A percentile compares a stretch with the other conserved stretches of the same genome.
phyloP scores from a whole-genome alignment of 2,797 vertebrate genomes.

The Sternarchorhynchus goeldii region DNA sequence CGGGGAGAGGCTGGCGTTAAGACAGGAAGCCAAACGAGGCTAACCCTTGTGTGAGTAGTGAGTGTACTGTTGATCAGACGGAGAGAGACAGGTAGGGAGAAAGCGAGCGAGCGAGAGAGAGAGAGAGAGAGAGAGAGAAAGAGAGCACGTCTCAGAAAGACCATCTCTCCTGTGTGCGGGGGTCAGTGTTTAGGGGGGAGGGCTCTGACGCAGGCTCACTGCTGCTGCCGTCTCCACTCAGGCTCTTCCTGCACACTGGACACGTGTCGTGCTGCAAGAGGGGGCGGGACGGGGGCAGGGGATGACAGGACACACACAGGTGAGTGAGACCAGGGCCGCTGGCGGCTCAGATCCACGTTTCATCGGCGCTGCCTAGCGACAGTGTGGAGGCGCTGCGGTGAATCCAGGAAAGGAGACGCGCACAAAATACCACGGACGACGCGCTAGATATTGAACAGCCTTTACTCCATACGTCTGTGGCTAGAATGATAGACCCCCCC shows the following conservation, averaged over 20 bases:
- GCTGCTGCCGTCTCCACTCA: conserved; percentile 89
- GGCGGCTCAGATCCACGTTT: no score
- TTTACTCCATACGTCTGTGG: no score
- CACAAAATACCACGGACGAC: no score
- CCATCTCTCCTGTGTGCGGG: conserved; percentile 90
- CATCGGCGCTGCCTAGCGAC: no score
- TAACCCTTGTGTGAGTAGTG: conserved; percentile 35
- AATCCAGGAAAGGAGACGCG: no score
- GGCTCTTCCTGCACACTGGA: conserved; percentile 95
- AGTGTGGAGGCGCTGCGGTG: no score
- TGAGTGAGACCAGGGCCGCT: neutral
- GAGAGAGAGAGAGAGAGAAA: conserved; percentile 54
- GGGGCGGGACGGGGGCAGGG: no score
- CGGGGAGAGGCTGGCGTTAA: conserved; percentile 40
- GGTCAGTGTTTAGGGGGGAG: conserved; percentile 82
- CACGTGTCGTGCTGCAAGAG: conserved; percentile 90
- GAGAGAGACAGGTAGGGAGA: conserved; percentile 35
- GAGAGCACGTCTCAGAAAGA: conserved; percentile 83
- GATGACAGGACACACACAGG: conserved; percentile 2
- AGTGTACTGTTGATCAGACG: conserved; percentile 52
- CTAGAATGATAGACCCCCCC: no score
- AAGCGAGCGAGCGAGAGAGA: conserved; percentile 14
- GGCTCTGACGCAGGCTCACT: conserved; percentile 79
- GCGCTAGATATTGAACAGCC: no score
- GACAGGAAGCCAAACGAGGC: conserved; percentile 50